Conservation (phyloP, 1,140 invertebrate genomes). For the Microplitis demolitor region DNA sequence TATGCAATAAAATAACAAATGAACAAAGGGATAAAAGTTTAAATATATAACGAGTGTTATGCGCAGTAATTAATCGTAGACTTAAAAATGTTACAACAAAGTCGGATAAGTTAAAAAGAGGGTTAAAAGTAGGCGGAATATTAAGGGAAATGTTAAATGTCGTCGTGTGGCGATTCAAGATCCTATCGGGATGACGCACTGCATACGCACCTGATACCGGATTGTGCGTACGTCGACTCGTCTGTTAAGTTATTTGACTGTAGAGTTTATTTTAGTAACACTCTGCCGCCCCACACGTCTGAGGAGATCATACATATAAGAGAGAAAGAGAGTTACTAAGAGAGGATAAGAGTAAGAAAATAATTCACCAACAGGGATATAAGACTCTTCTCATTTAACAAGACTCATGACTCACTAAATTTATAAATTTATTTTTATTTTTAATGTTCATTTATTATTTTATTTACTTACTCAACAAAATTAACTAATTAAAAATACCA, state of each 20-base stretch:
- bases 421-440: too few species aligned
- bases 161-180: constrained; percentile 40
- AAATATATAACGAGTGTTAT: too few species aligned
- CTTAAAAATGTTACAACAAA: background rate
- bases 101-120: background rate
- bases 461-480: background rate
- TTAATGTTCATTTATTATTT: too few species aligned
- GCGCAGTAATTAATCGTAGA: too few species aligned
- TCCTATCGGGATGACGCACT: constrained; percentile 60
- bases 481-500: background rate
- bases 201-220: constrained; percentile 58
- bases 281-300: constrained; percentile 23
- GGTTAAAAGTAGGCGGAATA: constrained; percentile 52
- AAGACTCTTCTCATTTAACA: constrained; percentile 19
- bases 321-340: background rate
- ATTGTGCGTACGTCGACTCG: constrained; percentile 39
- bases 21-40: background rate
- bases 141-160: constrained; percentile 39
- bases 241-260: constrained; percentile 40
- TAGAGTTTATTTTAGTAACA: constrained; percentile 52
- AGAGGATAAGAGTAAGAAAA: constrained; percentile 4
- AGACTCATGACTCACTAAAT: constrained; percentile 26
- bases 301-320: constrained; percentile 9
- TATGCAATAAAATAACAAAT: background rate
- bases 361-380: constrained; percentile 9